Evolutionary conservation across 2,888 invertebrate species (phyloP), one percentile per base, ranked within the genome.

Genomic region (Hypsopygia costalis): DNA sequence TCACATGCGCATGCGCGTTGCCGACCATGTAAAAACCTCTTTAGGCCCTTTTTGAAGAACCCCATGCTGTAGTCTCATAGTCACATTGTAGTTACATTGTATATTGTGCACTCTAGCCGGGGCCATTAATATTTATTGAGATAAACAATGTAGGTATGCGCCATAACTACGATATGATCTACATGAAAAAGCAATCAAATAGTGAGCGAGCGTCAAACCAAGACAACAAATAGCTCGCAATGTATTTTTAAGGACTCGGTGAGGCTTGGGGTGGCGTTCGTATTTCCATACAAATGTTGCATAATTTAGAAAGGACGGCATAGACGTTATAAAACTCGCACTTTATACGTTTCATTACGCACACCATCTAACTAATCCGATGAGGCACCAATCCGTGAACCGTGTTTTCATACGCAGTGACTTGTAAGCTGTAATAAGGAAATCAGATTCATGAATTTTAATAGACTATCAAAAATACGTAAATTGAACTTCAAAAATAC

Each of bases 271-370:
- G 76, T 67, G 76, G 62, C 75, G 58, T 55, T 59, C 64, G 58
- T 74, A 86, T 88, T 87, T 78, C 82, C 87, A 88, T 88, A 80
- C 74, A 86, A 88, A 87, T 87, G 86, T 77, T 85, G 85, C 78
- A 86, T 85, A 85, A 83, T 86, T 87, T 87, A 83, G 71, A 75
- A 63, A 65, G 62, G 66, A 69, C 63, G 61, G 62, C 62, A 58
- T 58, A 67, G 71, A 67, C 63, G 67, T 69, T 73, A 71, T 74
- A 77, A 78, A 78, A 70, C 56, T 68, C 62, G 62, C 63, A 58
- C 73, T 79, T 77, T 76, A 70, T 69, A 66, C 57, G 59, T 62
- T 61, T 69, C 68, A 67, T 74, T 70, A 62, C 51, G 42, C 52
- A 40, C 38, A 53, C 52, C 46, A 49, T 44, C 42, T 38, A 46